A percentile compares a stretch with the other conserved stretches of the same genome.
Conservation (phyloP, 2,797 vertebrate species). For the Leptoclinus maculatus region DNA sequence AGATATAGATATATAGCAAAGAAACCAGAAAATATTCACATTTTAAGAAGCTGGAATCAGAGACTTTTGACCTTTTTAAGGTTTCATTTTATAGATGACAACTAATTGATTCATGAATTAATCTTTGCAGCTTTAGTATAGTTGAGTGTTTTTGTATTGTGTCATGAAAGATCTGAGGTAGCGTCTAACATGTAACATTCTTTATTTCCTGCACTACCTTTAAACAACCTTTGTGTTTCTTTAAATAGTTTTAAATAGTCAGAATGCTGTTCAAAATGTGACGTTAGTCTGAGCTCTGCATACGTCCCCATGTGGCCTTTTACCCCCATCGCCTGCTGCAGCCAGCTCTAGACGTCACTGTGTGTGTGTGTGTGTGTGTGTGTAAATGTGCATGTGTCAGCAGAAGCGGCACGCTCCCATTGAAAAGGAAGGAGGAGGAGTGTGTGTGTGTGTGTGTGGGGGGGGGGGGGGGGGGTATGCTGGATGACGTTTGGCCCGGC, state of each 20-base stretch:
- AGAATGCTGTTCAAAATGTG: background rate
- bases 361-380: conserved; percentile 33
- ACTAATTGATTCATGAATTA: too few relatives aligned
- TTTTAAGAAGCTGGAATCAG: too few relatives aligned
- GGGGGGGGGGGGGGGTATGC: background rate
- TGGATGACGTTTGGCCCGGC: conserved; percentile 77
- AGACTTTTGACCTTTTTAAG: too few relatives aligned
- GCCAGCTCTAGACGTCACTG: conserved; percentile 55
- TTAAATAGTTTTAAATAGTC: background rate
- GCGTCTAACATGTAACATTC: background rate
- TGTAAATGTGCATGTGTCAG: conserved; percentile 61
- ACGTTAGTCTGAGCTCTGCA: conserved; percentile 27
- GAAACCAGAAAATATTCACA: too few relatives aligned
- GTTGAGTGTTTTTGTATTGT: background rate
- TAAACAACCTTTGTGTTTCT: background rate
- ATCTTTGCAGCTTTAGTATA: background rate
- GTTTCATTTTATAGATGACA: too few relatives aligned
- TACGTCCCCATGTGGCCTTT: conserved; percentile 61
- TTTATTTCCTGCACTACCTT: background rate
- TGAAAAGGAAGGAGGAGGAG: conserved; percentile 40
- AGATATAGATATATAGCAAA: too few relatives aligned
- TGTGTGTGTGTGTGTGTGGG: too few relatives aligned
- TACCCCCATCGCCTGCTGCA: conserved; percentile 49
- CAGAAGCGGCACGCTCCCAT: conserved; percentile 73
- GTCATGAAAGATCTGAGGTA: background rate